Conservation (phyloP, 2,797 vertebrate genomes). For the Anas bahamensis region DNA sequence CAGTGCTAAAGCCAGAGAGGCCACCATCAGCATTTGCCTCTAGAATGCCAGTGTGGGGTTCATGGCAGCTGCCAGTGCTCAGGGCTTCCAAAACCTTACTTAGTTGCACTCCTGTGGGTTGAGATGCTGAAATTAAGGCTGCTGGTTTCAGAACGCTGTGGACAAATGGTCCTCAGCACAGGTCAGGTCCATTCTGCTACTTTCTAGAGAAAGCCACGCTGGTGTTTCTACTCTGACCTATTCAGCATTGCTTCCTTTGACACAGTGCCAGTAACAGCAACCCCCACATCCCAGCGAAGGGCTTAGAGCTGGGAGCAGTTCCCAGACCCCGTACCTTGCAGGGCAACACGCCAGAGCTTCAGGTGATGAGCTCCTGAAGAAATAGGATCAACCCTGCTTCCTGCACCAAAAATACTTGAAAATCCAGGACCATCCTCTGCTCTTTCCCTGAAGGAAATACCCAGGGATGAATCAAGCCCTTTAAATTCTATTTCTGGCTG, state of each 20-base stretch:
- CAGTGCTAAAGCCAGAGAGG: background rate
- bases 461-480: background rate
- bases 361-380: background rate
- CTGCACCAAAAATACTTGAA: background rate
- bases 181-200: background rate
- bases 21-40: background rate
- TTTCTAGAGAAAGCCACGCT: background rate
- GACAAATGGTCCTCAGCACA: background rate
- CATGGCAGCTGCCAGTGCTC: background rate
- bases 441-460: background rate
- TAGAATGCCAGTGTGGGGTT: background rate
- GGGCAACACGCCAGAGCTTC: background rate
- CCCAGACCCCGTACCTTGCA: background rate
- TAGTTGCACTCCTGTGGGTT: background rate
- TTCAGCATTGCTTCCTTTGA: background rate
- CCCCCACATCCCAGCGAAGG: background rate
- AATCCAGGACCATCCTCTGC: background rate
- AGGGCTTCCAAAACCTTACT: background rate
- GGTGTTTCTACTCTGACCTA: background rate
- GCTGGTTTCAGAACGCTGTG: background rate
- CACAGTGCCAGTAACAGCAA: background rate
- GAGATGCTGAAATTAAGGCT: background rate
- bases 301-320: background rate
- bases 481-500: conserved; percentile 18
- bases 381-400: background rate